A percentile compares a stretch with the other conserved stretches of the same genome.
phyloP scores from a whole-genome alignment of 2,113 vertebrate genomes.

The Smithornis capensis region DNA sequence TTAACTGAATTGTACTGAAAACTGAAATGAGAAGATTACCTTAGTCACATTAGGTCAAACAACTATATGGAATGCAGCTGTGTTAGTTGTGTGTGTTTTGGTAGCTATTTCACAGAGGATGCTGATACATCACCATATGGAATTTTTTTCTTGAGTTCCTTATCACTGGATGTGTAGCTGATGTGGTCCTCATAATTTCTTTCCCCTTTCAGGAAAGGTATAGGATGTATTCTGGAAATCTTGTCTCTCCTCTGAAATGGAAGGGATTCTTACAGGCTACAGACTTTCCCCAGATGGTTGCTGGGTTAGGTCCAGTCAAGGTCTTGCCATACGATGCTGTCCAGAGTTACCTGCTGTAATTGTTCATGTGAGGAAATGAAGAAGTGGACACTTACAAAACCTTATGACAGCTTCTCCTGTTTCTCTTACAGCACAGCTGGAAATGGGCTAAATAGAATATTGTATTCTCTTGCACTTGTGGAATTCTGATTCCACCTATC shows the following conservation, averaged over 20 bases:
- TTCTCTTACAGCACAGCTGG: not conserved
- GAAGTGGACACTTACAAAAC: not conserved
- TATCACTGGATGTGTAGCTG: not conserved
- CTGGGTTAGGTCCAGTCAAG: not conserved
- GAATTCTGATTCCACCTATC: not conserved
- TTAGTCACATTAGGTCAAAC: not conserved
- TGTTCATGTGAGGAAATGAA: not conserved
- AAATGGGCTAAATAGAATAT: not conserved
- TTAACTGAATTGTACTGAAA: not conserved
- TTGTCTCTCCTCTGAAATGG: not conserved
- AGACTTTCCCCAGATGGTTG: not conserved
- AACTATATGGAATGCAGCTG: not conserved
- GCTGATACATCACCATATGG: not conserved
- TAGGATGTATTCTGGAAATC: not conserved
- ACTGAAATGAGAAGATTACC: not conserved
- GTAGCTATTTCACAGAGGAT: not conserved
- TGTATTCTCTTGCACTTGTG: not conserved
- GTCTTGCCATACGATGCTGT: not conserved
- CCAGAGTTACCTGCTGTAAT: not conserved
- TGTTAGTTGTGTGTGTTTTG: not conserved
- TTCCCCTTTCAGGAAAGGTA: not conserved
- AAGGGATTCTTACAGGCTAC: not conserved
- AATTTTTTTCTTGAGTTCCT: not conserved
- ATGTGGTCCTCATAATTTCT: not conserved
- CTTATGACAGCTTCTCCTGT: not conserved